Percentiles rank a stretch among this genome's conserved stretches.
phyloP scores from a whole-genome alignment of 2,113 vertebrate species.

The Lophius piscatorius region DNA sequence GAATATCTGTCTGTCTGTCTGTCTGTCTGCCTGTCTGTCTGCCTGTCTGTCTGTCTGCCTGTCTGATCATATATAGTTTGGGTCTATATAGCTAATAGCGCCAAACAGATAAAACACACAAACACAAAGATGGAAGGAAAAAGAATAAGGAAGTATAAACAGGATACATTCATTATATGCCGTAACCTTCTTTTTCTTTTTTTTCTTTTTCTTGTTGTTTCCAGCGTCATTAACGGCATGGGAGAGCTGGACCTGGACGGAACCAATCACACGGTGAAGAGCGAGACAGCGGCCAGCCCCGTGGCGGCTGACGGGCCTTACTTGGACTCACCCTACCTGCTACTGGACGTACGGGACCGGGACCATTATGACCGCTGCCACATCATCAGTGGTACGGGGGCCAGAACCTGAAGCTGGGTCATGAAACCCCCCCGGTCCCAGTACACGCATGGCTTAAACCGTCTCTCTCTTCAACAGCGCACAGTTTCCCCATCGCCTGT shows the following conservation, averaged over 20 bases:
- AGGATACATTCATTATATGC: too few species aligned
- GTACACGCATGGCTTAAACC: background rate
- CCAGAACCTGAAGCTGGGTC: fast-evolving
- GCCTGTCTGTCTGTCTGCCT: too few species aligned
- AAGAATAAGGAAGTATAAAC: too few species aligned
- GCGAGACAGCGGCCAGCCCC: background rate
- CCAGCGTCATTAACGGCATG: conserved; percentile 91
- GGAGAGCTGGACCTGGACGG: conserved; percentile 89
- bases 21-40: too few species aligned
- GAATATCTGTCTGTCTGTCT: too few species aligned
- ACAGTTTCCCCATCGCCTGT: conserved; percentile 88
- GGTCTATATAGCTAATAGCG: too few species aligned
- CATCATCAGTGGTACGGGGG: conserved; percentile 86
- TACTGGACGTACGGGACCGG: conserved; percentile 90
- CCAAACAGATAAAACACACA: too few species aligned
- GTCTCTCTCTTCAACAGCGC: conserved; percentile 72
- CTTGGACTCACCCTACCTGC: conserved; percentile 92
- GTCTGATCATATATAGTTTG: too few species aligned
- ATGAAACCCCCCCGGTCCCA: background rate
- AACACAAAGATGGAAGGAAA: too few species aligned
- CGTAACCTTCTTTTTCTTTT: too few species aligned
- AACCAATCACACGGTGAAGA: conserved; percentile 56
- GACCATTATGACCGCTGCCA: conserved; percentile 90
- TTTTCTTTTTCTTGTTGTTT: background rate
- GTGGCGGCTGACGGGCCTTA: conserved; percentile 79